Evolutionary conservation across 2,797 vertebrate genomes (phyloP).

Genomic region (Cryptoprocta ferox): DNA sequence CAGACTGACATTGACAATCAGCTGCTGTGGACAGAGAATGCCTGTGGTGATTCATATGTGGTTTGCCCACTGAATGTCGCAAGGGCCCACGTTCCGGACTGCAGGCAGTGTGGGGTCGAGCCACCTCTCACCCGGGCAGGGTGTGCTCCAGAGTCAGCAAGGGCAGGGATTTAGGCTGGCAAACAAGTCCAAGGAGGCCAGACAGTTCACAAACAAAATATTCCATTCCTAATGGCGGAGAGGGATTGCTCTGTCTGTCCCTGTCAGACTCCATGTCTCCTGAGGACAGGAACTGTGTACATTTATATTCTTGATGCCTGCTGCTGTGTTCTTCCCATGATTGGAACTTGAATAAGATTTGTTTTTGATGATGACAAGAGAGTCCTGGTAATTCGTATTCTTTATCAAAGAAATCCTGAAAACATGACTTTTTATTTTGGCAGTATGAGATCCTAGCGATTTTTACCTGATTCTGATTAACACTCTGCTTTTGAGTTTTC

Average conservation of each 20-base stretch:
- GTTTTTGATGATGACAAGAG: background rate
- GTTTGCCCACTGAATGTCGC: background rate
- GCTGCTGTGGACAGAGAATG: background rate
- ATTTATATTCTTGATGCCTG: background rate
- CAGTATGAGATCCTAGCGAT: background rate
- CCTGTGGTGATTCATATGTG: background rate
- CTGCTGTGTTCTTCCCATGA: background rate
- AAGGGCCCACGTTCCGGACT: background rate
- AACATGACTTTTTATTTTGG: background rate
- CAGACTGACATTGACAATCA: background rate
- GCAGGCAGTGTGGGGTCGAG: background rate
- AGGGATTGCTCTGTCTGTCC: background rate
- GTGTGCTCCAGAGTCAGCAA: accelerated
- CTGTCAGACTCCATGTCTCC: background rate
- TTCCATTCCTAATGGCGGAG: background rate
- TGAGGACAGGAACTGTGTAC: background rate
- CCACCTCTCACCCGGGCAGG: accelerated
- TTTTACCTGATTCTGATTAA: background rate
- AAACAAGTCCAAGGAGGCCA: background rate
- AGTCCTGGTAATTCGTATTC: slow-evolving; percentile 5
- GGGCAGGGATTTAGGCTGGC: background rate
- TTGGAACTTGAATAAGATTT: background rate
- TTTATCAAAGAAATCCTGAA: background rate
- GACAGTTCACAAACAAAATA: background rate
- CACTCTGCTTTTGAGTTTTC: slow-evolving; percentile 47